Percentiles rank a stretch among this genome's conserved stretches.
Evolutionary conservation across 2,113 vertebrate genomes (phyloP).

Genomic region (Ptychochromis oligacanthus): DNA sequence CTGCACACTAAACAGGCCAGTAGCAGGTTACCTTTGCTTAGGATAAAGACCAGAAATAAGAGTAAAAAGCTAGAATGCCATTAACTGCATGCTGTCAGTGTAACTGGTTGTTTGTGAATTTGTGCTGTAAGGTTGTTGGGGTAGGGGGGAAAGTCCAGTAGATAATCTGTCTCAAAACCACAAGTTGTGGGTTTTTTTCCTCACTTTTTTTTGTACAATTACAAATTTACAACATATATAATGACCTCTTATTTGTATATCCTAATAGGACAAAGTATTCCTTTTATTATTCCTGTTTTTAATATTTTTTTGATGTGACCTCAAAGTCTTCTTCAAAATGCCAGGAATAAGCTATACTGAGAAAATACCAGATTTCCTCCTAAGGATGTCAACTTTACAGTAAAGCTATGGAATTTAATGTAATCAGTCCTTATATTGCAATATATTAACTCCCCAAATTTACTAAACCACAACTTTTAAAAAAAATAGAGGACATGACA

Average conservation of each 20-base stretch:
- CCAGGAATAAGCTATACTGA: too few species aligned
- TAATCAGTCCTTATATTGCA: too few species aligned
- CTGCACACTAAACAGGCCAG: neutral
- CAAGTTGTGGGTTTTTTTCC: neutral
- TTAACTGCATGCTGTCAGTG: too few species aligned
- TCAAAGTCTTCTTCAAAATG: too few species aligned
- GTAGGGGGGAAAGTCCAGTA: accelerated
- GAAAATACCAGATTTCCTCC: too few species aligned
- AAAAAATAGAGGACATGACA: too few species aligned
- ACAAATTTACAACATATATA: neutral
- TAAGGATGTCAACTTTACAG: too few species aligned
- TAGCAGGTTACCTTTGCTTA: neutral
- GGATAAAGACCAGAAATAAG: neutral
- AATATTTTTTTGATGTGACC: too few species aligned
- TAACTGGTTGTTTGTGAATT: neutral
- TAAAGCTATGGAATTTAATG: too few species aligned
- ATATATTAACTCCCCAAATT: too few species aligned
- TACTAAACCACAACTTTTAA: too few species aligned
- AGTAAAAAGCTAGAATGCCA: neutral
- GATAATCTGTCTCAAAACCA: neutral
- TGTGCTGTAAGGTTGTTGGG: neutral
- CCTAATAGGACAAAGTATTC: neutral
- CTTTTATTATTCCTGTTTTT: neutral
- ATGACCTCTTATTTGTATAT: neutral
- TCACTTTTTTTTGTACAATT: neutral